Evolutionary conservation across 2,888 invertebrate species (phyloP), one percentile per base, ranked within the genome.

Genomic region (Noctua janthina): DNA sequence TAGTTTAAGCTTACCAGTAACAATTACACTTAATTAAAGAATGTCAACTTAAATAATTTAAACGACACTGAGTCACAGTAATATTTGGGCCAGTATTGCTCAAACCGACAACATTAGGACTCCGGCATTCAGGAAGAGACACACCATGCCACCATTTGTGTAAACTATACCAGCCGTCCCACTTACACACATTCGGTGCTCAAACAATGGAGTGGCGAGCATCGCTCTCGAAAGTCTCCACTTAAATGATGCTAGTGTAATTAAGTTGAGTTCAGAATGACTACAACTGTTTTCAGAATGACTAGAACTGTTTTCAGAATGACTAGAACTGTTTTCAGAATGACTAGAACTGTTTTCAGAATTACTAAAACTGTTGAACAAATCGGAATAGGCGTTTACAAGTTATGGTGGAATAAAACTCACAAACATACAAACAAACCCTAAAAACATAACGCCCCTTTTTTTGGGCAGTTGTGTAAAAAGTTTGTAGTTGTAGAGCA

Each of bases 141-240:
- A 13, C n/a, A 39, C 49, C 49, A 35, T 15, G 62, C 69, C 87
- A 88, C 69, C 87, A 88, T 84, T 74, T 86, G 86, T 87, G 86
- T 79, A 87, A 87, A 87, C 88, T 76, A 69, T 79, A 72, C 70
- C 79, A 46, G 2, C 5, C 68, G 88, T 43, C 7, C 87, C 13
- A 86, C 74, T 87, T 83, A 59, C 85, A 87, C 70, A 87, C 62
- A 68, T 84, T 85, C 49, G 20, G n/a, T 59, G 54, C 17, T 49
- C 17, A 71, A 88, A 86, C 86, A 86, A 86, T 86, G 51, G 69
- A 56, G 67, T 74, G 59, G 70, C 81, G 59, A 54, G 43, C 59
- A 51, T 43, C 68, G 74, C 72, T 78, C 76, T 84, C 74, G n/a
- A 46, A 68, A 68, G 68, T 68, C 46, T 66, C 20, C 43, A 67